phyloP scores from a whole-genome alignment of 2,113 vertebrate species.

The Balaenoptera acutorostrata region DNA sequence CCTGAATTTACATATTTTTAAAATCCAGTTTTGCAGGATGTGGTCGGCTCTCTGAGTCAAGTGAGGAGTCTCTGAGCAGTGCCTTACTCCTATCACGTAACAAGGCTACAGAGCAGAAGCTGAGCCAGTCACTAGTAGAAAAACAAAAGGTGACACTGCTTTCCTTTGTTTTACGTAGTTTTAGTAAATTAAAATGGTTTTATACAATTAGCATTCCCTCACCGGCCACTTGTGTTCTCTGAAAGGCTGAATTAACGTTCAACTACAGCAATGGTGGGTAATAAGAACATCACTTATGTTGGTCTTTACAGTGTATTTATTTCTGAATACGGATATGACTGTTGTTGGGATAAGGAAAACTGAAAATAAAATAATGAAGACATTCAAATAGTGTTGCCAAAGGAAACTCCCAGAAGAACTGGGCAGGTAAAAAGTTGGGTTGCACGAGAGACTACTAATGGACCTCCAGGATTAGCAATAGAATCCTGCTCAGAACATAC shows the following conservation, averaged over 20 bases:
- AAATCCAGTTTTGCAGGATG: background rate
- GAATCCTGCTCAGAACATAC: background rate
- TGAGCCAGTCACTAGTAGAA: background rate
- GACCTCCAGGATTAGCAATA: background rate
- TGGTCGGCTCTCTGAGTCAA: background rate
- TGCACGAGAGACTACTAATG: background rate
- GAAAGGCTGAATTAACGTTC: background rate
- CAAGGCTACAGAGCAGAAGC: background rate
- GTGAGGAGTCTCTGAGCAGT: background rate
- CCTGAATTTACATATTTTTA: slow-evolving; percentile 59
- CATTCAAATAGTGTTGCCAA: background rate
- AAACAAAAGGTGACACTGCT: background rate
- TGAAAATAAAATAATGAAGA: background rate
- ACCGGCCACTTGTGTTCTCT: background rate
- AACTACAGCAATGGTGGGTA: background rate
- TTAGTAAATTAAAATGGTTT: background rate
- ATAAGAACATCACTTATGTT: background rate
- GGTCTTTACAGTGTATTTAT: background rate
- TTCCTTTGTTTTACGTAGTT: background rate
- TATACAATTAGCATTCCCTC: background rate
- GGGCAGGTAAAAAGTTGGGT: background rate
- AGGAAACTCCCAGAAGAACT: background rate
- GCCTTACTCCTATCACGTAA: background rate
- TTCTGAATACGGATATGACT: background rate
- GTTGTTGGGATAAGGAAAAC: background rate